Evolutionary conservation across 2,113 vertebrate species (phyloP).

Genomic region (Neomonachus schauinslandi): DNA sequence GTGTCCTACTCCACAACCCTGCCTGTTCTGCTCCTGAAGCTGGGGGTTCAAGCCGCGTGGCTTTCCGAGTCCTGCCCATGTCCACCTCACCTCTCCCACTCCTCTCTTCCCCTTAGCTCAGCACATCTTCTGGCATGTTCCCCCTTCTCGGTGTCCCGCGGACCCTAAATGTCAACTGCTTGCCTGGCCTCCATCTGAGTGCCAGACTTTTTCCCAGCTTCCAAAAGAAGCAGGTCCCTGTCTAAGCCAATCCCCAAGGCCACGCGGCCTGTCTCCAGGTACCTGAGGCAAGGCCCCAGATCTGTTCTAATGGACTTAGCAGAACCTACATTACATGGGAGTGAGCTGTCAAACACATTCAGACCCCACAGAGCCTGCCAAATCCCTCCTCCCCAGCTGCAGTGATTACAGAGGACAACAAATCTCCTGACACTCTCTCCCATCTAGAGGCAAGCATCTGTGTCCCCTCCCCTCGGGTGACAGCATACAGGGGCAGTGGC

Average conservation of each 20-base stretch:
- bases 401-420: neutral
- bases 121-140: neutral
- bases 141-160: rapidly evolving
- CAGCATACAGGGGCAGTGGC: neutral
- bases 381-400: neutral
- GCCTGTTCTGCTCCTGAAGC: neutral
- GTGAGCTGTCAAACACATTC: neutral
- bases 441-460: rapidly evolving
- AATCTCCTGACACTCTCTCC: neutral
- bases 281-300: neutral
- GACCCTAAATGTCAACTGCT: no score
- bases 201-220: neutral
- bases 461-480: neutral
- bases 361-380: neutral
- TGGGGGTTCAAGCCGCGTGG: neutral
- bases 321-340: rapidly evolving
- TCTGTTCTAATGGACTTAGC: neutral
- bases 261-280: neutral
- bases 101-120: neutral
- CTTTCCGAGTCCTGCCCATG: neutral
- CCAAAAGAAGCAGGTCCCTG: neutral
- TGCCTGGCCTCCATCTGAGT: neutral
- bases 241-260: neutral
- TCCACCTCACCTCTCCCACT: rapidly evolving
- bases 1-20: rapidly evolving